Conservation (phyloP, 2,888 invertebrate species). For the Drosophila paramelanica region DNA sequence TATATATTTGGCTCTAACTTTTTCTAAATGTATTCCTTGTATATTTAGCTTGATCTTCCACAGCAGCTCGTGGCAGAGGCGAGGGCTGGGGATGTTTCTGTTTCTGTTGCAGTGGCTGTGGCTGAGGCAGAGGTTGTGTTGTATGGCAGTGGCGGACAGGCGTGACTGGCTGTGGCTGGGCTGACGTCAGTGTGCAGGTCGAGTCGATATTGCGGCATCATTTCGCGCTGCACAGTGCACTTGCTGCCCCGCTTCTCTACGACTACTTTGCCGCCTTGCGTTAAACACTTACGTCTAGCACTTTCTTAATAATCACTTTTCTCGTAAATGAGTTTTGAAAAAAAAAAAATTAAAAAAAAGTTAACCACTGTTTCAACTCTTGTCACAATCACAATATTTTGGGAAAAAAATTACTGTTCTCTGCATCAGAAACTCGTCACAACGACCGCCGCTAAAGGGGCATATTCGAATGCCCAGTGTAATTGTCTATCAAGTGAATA, state of each 20-base stretch:
- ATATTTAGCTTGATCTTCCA: conserved; percentile 37
- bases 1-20: conserved; percentile 2
- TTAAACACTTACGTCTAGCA: conserved; percentile 14
- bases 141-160: conserved; percentile 60
- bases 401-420: conserved; percentile 13
- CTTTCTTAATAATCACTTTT: conserved; percentile 32
- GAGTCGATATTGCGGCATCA: conserved; percentile 57
- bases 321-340: conserved; percentile 30
- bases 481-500: conserved; percentile 14
- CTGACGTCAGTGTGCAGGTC: conserved; percentile 54
- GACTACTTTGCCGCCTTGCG: conserved; percentile 14
- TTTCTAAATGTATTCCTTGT: conserved; percentile 10
- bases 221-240: conserved; percentile 50
- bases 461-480: conserved; percentile 10
- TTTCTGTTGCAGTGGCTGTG: conserved; percentile 14
- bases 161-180: conserved; percentile 44
- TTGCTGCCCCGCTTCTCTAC: conserved; percentile 38
- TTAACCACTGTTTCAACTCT: conserved; percentile 14
- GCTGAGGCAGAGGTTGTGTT: conserved; percentile 48
- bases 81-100: conserved; percentile 18
- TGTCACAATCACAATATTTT: conserved; percentile 32
- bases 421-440: conserved; percentile 19
- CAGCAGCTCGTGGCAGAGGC: conserved; percentile 18
- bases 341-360: conserved; percentile 30
- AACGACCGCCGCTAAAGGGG: conserved; percentile 12